Percentiles rank a stretch among this genome's conserved stretches.
phyloP scores from a whole-genome alignment of 2,113 vertebrate species.

The Brachypodius melanocephalos region DNA sequence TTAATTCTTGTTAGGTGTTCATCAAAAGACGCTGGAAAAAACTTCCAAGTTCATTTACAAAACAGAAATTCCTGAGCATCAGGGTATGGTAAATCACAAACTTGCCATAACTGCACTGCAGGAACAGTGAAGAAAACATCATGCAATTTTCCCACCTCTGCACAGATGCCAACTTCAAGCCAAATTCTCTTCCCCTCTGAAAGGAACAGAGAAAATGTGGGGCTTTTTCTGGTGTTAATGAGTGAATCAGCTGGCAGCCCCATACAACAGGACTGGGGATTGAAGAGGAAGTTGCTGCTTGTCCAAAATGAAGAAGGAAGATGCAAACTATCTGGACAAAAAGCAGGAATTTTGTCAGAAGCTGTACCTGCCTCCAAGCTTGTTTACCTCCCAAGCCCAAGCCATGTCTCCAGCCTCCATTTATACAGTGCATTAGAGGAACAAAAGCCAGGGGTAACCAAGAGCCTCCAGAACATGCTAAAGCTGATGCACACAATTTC shows the following conservation, averaged over 20 bases:
- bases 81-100: not conserved
- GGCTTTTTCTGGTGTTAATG: rapidly evolving
- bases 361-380: not conserved
- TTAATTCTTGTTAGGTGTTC: not conserved
- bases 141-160: not conserved
- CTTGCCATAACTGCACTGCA: not conserved
- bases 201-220: not conserved
- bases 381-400: not conserved
- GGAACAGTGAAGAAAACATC: not conserved
- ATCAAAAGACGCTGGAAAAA: not conserved
- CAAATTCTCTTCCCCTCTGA: not conserved
- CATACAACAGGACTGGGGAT: rapidly evolving
- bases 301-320: not conserved
- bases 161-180: not conserved
- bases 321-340: not conserved
- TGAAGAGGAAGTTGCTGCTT: not conserved
- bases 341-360: not conserved
- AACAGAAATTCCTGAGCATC: not conserved
- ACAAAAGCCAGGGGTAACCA: not conserved
- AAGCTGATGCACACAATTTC: not conserved
- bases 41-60: not conserved
- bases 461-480: rapidly evolving
- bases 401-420: not conserved
- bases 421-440: rapidly evolving
- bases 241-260: not conserved